Percentiles rank a stretch among this genome's conserved stretches.
These are phyloP conservation scores for Tenualosa thibaudeaui DNA, from an alignment of 2,797 vertebrate genomes.

Conservation along the genomic window DNA sequence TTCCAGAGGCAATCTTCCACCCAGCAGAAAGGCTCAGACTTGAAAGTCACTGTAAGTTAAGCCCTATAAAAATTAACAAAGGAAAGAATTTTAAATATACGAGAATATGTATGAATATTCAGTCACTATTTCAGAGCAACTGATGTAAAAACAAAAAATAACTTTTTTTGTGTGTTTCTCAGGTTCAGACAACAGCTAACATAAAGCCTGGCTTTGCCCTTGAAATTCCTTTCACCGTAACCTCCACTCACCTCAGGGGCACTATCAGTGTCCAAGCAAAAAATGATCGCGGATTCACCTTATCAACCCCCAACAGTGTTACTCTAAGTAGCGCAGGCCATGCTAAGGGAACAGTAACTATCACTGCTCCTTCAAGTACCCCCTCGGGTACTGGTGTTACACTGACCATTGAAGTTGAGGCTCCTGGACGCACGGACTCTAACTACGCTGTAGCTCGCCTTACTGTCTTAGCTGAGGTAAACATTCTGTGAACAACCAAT, in stretches of 20 bases:
- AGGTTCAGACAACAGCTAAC: no score
- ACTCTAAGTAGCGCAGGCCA: neutral
- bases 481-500: neutral
- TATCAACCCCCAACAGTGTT: constrained; percentile 12
- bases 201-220: no score
- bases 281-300: constrained; percentile 22
- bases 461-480: constrained; percentile 4
- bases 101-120: no score
- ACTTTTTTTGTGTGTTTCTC: no score
- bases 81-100: no score
- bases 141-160: no score
- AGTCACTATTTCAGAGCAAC: no score
- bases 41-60: constrained; percentile 27
- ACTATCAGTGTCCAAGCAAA: constrained; percentile 28
- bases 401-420: constrained; percentile 40
- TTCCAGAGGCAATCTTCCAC: constrained; percentile 42
- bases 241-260: neutral
- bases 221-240: no score
- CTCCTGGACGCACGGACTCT: constrained; percentile 17
- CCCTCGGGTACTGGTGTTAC: constrained; percentile 34
- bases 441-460: constrained; percentile 35
- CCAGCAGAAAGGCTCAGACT: constrained; percentile 31
- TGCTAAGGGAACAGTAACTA: neutral
- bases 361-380: constrained; percentile 17
- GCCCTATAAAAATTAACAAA: no score